Base-by-base conservation (phyloP, 2,888 invertebrate species). In the Heliconius hortense region DNA sequence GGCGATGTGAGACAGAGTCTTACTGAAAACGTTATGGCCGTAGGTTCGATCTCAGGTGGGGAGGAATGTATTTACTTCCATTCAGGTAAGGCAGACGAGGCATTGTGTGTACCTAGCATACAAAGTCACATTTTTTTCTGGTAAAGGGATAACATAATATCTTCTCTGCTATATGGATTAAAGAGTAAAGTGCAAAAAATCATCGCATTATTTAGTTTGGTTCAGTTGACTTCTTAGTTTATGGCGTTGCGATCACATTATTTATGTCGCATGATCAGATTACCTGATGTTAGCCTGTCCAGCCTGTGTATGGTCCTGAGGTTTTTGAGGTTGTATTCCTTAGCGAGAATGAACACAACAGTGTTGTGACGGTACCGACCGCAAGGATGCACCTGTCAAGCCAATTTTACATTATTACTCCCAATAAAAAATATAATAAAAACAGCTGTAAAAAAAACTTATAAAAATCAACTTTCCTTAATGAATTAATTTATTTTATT, bases 321-420 rank as follows among this genome's bases (percentile, higher is more conserved):
- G 88, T 99, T 98, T 90, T 97, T 97, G 92, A 98, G 94, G 92
- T 98, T 98, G 91, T 98, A 97, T 91, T 99, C 99, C 93, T 98
- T 98, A 82, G 98, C 98, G 85, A 99, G 95, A 85, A 99, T 99
- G 90, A 98, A 98, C 75, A 98, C 97, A 80, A 99, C 97, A 11
- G 99, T 98, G 93, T 99, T 99, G 94, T 99, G 98, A 73, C 99
- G 96, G 93, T 99, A 99, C 86, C 99, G 96, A 78, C 99, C 99
- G 90, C 99, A 99, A 4, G 99, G 99, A 91, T 99, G 99, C 77
- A 98, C 98, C 98, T 98, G 94, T 68, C 79, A 78, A 79, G 80
- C 75, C 77, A 78, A 79, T 76, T 67, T 76, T 60, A 62, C 53
- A 77, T 74, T 43, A 53, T 28, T 56, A 69, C 24, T 66, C 39